Evolutionary conservation across 2,797 vertebrate genomes (phyloP).

Genomic region (Chaenodraco wilsoni): DNA sequence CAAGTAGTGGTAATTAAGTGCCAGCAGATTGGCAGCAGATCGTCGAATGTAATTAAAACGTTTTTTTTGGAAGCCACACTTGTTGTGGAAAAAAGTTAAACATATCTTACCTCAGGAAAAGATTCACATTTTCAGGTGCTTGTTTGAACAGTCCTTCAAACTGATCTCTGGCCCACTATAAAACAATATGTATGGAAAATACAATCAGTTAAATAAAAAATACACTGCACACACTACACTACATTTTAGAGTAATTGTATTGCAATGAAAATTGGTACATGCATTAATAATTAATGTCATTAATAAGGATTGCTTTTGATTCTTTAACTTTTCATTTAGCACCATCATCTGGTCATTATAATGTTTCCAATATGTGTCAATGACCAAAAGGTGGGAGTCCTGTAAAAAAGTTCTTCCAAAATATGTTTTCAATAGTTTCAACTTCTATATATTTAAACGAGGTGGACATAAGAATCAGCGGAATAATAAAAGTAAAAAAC

Average conservation of each 20-base stretch:
- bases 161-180: conserved; percentile 91
- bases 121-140: conserved; percentile 84
- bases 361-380: neutral
- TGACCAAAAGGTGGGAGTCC: too few species aligned
- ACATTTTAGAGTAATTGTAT: neutral
- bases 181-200: neutral
- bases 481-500: neutral
- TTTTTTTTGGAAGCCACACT: conserved; percentile 15
- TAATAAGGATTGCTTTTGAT: neutral
- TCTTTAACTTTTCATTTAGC: neutral
- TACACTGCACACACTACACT: neutral
- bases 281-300: neutral
- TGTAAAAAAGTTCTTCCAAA: neutral
- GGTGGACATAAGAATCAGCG: neutral
- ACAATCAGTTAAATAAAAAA: neutral
- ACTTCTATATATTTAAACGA: neutral
- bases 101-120: conserved; percentile 82
- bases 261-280: neutral
- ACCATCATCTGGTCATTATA: neutral
- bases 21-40: conserved; percentile 18
- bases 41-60: neutral
- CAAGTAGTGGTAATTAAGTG: conserved; percentile 13
- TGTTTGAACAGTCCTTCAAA: conserved; percentile 91
- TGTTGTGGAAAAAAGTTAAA: conserved; percentile 7
- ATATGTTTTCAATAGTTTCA: neutral